Conservation (phyloP, 2,888 invertebrate species). For the Galerucella nymphaeae region DNA sequence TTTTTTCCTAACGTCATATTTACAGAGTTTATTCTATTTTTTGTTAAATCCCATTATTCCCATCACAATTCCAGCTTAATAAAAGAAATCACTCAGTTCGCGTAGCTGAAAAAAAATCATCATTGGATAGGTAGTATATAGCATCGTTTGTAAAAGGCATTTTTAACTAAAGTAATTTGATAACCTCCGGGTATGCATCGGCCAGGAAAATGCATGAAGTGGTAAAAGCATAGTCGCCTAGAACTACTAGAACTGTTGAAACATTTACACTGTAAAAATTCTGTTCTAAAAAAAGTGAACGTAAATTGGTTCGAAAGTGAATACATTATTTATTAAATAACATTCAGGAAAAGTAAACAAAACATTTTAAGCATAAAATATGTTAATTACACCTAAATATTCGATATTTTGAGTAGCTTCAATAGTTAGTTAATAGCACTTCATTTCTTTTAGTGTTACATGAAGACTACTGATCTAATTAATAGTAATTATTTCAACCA, state of each 20-base stretch:
- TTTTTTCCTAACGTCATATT: not conserved
- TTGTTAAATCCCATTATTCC: not conserved
- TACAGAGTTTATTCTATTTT: not conserved
- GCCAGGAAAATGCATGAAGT: conserved; percentile 58
- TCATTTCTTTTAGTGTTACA: too few relatives aligned
- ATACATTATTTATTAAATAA: too few relatives aligned
- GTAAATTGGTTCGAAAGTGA: too few relatives aligned
- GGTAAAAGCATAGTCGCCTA: conserved; percentile 48
- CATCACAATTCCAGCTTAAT: not conserved
- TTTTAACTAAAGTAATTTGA: conserved; percentile 54
- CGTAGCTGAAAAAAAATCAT: conserved; percentile 1
- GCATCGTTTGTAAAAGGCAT: conserved; percentile 41
- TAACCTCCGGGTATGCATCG: conserved; percentile 54
- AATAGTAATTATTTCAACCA: too few relatives aligned
- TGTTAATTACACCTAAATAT: too few relatives aligned
- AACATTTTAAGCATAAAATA: too few relatives aligned
- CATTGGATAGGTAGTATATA: conserved; percentile 8
- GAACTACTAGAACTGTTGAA: not conserved
- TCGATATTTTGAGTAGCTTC: too few relatives aligned
- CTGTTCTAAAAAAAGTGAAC: too few relatives aligned
- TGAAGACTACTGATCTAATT: too few relatives aligned
- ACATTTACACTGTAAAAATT: not conserved
- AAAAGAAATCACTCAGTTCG: not conserved
- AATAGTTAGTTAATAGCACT: too few relatives aligned
- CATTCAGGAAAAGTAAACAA: too few relatives aligned